These are phyloP conservation scores for Syrrhaptes paradoxus DNA, from an alignment of 2,113 vertebrate genomes.

Conservation along the genomic window DNA sequence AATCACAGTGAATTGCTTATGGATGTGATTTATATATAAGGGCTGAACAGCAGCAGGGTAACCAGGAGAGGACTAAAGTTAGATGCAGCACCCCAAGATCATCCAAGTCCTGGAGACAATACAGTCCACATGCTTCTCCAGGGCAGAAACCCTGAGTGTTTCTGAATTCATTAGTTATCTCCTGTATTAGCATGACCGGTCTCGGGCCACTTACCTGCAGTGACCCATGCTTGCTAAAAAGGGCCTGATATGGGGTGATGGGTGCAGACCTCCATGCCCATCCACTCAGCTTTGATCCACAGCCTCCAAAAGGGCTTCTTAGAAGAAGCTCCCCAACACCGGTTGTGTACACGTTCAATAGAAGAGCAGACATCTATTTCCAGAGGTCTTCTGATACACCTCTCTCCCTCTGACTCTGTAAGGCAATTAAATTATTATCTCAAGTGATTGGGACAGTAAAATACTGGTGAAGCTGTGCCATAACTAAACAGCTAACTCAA, in stretches of 20 bases:
- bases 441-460: neutral
- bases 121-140: neutral
- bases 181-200: neutral
- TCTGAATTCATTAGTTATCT: neutral
- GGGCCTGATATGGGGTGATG: accelerated
- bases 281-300: neutral
- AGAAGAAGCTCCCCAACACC: neutral
- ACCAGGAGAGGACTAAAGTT: neutral
- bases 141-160: neutral
- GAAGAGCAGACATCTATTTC: neutral
- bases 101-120: neutral
- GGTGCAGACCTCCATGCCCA: neutral
- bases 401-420: neutral
- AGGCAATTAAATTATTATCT: conserved; percentile 14
- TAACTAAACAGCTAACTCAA: neutral
- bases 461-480: neutral
- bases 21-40: neutral
- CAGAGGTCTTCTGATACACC: neutral
- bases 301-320: neutral
- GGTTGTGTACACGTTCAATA: neutral
- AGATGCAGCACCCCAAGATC: neutral
- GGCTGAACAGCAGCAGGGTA: neutral
- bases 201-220: neutral
- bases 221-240: neutral
- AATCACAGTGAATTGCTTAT: neutral